Evolutionary conservation across 2,888 invertebrate genomes (phyloP).

Genomic region (Chymomyza fuscimana): DNA sequence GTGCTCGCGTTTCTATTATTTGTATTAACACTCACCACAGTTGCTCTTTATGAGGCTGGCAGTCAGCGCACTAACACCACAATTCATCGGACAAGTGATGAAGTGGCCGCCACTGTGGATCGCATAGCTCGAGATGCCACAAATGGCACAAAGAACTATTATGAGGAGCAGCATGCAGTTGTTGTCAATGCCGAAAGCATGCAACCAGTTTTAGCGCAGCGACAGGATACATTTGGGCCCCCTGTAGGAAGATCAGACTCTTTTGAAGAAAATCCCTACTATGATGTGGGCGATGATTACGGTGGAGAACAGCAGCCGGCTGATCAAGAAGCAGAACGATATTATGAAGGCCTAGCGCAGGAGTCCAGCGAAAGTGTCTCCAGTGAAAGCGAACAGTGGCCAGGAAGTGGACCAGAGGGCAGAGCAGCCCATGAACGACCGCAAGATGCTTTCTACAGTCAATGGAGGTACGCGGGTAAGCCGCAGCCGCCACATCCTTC

Average conservation of each 20-base stretch:
- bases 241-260: conserved; percentile 39
- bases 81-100: conserved; percentile 34
- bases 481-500: conserved; percentile 23
- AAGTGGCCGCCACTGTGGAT: conserved; percentile 50
- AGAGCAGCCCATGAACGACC: conserved; percentile 44
- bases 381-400: not conserved
- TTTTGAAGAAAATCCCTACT: conserved; percentile 48
- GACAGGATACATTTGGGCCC: conserved; percentile 43
- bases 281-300: conserved; percentile 50
- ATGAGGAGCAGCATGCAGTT: conserved; percentile 61
- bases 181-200: conserved; percentile 52
- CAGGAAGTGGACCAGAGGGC: conserved; percentile 36
- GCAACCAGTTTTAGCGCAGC: conserved; percentile 39
- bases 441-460: conserved; percentile 49
- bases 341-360: not conserved
- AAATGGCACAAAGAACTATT: conserved; percentile 50
- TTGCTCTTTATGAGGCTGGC: conserved; percentile 40
- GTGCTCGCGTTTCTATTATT: conserved; percentile 47
- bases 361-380: not conserved
- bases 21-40: conserved; percentile 39
- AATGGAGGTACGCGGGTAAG: conserved; percentile 41
- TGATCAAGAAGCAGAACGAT: conserved; percentile 16
- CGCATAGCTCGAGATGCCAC: conserved; percentile 47
- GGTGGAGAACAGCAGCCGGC: conserved; percentile 25
- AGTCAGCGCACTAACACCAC: not conserved